Evolutionary conservation across 2,113 vertebrate genomes (phyloP).

Genomic region (Ia io): DNA sequence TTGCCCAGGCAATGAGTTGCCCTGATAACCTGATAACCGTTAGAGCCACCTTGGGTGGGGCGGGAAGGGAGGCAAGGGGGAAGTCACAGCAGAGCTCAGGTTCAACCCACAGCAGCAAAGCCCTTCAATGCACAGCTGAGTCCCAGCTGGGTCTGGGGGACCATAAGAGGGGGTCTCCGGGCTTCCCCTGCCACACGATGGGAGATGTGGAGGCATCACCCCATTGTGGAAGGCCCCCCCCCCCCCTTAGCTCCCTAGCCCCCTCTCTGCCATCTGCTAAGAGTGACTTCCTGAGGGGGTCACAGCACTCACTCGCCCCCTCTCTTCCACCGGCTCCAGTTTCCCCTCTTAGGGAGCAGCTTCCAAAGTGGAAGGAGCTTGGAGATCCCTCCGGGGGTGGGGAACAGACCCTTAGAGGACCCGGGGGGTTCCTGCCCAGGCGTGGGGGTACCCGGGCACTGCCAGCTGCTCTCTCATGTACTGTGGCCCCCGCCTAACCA

Average conservation of each 20-base stretch:
- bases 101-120: neutral
- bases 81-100: neutral
- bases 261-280: neutral
- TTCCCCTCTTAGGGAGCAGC: neutral
- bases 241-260: neutral
- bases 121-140: neutral
- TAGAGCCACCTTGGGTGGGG: slow-evolving; percentile 52
- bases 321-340: neutral
- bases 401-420: too few species aligned
- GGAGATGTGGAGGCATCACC: neutral
- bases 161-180: neutral
- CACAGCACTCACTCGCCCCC: too few species aligned
- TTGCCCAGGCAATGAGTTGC: slow-evolving; percentile 29
- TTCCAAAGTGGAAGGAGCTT: neutral
- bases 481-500: neutral
- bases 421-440: neutral
- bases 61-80: neutral
- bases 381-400: neutral
- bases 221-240: too few species aligned
- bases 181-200: neutral
- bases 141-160: neutral
- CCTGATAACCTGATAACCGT: neutral
- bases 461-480: neutral
- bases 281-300: neutral
- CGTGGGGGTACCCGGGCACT: neutral